Conservation (phyloP, 1,140 invertebrate species). For the Bursaphelenchus mucronatus region DNA sequence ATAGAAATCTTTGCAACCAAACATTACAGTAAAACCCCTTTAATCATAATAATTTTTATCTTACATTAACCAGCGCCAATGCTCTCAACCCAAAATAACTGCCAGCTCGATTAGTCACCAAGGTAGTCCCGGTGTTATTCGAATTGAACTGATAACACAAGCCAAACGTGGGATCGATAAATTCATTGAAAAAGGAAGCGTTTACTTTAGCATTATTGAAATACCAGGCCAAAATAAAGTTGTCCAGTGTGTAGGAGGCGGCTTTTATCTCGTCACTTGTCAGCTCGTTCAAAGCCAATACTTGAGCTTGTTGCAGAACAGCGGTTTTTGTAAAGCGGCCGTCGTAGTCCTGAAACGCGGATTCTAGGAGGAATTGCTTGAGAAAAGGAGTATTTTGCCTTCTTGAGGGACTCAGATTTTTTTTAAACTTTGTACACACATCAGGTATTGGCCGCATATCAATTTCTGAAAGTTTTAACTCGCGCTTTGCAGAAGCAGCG, state of each 20-base stretch:
- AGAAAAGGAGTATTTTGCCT: not conserved
- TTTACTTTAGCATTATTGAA: conserved; percentile 22
- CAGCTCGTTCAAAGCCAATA: conserved; percentile 26
- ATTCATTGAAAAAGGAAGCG: conserved; percentile 15
- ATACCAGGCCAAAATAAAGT: conserved; percentile 26
- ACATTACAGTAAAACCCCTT: not conserved
- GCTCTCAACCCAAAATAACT: conserved; percentile 25
- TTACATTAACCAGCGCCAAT: conserved; percentile 17
- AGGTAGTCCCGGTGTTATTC: not conserved
- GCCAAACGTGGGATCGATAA: conserved; percentile 26
- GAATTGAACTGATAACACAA: conserved; percentile 31
- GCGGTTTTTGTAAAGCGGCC: too few species aligned
- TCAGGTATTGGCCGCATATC: too few species aligned
- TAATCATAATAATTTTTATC: too few species aligned
- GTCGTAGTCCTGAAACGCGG: too few species aligned
- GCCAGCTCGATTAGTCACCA: conserved; percentile 16
- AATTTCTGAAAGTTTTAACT: too few species aligned
- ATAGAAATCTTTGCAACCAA: too few species aligned
- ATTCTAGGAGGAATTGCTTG: not conserved
- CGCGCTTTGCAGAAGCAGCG: too few species aligned
- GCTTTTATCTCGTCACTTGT: not conserved
- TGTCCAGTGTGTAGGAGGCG: conserved; percentile 26
- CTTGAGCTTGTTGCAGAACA: conserved; percentile 12
- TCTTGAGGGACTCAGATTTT: not conserved
- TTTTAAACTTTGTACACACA: too few species aligned